Evolutionary conservation across 2,797 vertebrate species (phyloP).

Genomic region (Propithecus deckenii): DNA sequence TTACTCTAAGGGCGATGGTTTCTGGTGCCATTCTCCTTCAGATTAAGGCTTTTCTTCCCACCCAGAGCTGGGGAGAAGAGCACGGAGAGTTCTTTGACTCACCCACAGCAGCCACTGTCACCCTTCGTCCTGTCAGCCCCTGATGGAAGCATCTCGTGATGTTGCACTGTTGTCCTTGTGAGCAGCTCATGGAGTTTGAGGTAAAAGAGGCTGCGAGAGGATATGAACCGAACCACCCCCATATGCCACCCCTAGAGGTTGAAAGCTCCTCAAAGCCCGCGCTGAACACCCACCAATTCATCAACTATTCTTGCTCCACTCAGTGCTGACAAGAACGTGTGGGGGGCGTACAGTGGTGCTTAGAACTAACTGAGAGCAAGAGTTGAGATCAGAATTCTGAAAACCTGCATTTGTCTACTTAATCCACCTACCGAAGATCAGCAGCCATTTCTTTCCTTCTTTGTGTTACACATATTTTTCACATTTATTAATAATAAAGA

Average conservation of each 20-base stretch:
- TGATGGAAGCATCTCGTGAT: background rate
- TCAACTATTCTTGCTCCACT: background rate
- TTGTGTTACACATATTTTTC: background rate
- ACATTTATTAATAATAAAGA: conserved; percentile 45
- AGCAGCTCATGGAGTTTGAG: background rate
- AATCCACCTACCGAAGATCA: background rate
- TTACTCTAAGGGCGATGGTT: background rate
- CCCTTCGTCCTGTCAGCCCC: background rate
- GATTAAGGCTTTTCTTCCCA: background rate
- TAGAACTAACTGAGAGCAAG: background rate
- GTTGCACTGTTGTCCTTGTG: background rate
- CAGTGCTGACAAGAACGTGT: background rate
- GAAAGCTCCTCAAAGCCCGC: background rate
- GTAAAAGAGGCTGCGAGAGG: background rate
- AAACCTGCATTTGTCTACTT: background rate
- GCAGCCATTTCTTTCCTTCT: background rate
- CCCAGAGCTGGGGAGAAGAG: background rate
- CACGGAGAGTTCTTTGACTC: background rate
- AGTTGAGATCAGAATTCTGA: background rate
- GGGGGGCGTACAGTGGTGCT: background rate
- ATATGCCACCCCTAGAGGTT: background rate
- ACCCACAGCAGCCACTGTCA: background rate
- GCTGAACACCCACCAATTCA: background rate
- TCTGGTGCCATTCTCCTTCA: background rate
- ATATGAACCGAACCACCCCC: background rate